Base-by-base conservation (phyloP, 1,140 invertebrate genomes). In the Drosophila nannoptera region DNA sequence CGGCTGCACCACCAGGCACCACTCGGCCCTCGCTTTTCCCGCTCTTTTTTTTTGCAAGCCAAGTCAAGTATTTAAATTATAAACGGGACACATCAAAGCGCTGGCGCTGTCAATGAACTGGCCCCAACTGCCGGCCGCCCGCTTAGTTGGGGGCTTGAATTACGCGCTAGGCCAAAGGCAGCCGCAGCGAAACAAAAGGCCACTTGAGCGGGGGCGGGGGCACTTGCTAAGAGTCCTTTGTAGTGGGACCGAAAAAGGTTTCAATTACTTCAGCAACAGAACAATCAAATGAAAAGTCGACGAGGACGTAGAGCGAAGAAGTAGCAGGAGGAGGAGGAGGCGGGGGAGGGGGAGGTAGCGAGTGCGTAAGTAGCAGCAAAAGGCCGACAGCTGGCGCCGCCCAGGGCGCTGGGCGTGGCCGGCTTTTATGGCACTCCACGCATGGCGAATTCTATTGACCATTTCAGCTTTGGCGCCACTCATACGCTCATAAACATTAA, bases 21-120 rank as follows among this genome's bases (percentile, higher is more conserved):
- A 16, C 29, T 6, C 7, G 7, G 16, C 6, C 6, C 16, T 12
- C 1, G 29, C 36, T 33, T 29, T n/a, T 22, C 16, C 12, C 54
- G 9, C 32, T 66, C 29, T 55, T 55, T 52, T 64, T 62, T 33
- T 66, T 49, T 65, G 22, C 22, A 22, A 22, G 22, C 22, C 46
- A 70, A 70, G 68, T 66, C 16, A 65, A 78, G 81, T 84, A 84
- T 84, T 84, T 84, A 84, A 84, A 84, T 84, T 80, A 86, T 80
- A 86, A 84, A 82, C 80, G 75, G 75, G 66, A 68, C 50, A 59
- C 63, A 70, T 70, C 68, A 70, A 70, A 70, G 68, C 62, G 54
- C 59, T 54, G 54, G 35, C 50, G 69, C 69, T 70, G 68, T 70
- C 68, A 70, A 70, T 70, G 68, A 70, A 32, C 53, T 40, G 14